Conservation (phyloP, 2,113 vertebrate genomes). For the Suricata suricatta region DNA sequence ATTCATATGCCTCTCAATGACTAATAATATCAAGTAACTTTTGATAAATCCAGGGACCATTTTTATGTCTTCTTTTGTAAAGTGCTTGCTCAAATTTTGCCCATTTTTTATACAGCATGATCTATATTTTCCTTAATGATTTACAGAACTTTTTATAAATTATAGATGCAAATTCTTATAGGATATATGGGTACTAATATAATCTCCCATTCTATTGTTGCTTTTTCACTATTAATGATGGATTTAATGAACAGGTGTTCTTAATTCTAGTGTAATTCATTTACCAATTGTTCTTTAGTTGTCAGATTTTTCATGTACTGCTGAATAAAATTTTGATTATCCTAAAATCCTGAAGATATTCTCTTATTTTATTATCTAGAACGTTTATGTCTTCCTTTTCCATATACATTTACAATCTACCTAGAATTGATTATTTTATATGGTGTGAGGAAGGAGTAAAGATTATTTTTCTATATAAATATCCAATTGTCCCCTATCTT, state of each 20-base stretch:
- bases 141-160: background rate
- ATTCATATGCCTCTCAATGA: background rate
- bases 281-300: background rate
- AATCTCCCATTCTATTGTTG: background rate
- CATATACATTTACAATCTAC: background rate
- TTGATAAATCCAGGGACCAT: background rate
- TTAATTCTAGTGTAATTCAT: background rate
- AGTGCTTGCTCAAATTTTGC: background rate
- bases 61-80: background rate
- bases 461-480: background rate
- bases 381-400: background rate
- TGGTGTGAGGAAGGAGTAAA: background rate
- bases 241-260: background rate
- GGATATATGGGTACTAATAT: background rate
- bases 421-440: background rate
- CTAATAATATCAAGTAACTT: background rate
- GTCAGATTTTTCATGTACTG: background rate
- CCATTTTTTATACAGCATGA: background rate
- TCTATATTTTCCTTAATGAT: background rate
- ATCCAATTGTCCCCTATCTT: background rate
- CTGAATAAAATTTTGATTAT: conserved; percentile 6
- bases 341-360: background rate
- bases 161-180: background rate
- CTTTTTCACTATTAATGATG: background rate
- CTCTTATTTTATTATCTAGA: background rate